Evolutionary conservation across 2,888 invertebrate species (phyloP).

Genomic region (Callyntrura sp.): DNA sequence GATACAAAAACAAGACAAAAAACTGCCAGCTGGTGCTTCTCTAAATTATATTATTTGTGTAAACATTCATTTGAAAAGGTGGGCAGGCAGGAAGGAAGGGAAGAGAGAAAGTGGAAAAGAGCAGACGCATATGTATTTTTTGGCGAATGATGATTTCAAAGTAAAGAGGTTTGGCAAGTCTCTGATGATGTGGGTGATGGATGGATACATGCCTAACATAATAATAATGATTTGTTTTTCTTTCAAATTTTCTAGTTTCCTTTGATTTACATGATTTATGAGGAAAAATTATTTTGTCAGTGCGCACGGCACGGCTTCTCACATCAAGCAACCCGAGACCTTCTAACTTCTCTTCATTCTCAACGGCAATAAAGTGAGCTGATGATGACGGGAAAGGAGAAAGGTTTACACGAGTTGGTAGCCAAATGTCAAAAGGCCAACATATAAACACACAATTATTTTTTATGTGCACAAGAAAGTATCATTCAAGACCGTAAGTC

Average conservation of each 20-base stretch:
- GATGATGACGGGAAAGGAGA: neutral
- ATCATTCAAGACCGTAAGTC: neutral
- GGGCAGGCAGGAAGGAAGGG: neutral
- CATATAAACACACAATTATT: too few relatives aligned
- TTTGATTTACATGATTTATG: constrained; percentile 48
- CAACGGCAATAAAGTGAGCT: too few relatives aligned
- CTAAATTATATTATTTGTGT: constrained; percentile 38
- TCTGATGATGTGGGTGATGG: neutral
- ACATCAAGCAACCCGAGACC: neutral
- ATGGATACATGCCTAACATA: constrained; percentile 11
- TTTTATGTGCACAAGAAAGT: neutral
- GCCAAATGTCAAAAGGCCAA: constrained; percentile 18
- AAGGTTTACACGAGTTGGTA: neutral
- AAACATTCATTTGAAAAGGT: constrained; percentile 41
- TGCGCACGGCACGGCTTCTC: neutral
- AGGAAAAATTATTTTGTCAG: neutral
- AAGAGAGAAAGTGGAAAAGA: constrained; percentile 49
- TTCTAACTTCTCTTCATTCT: too few relatives aligned
- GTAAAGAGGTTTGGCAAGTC: constrained; percentile 10
- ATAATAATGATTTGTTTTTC: constrained; percentile 37
- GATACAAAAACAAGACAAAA: too few relatives aligned
- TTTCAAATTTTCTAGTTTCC: constrained; percentile 33
- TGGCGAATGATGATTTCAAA: constrained; percentile 10
- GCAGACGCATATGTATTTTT: neutral
- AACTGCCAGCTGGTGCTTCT: constrained; percentile 32